Conservation (phyloP, 2,113 vertebrate genomes). For the Ploceus nigricollis region DNA sequence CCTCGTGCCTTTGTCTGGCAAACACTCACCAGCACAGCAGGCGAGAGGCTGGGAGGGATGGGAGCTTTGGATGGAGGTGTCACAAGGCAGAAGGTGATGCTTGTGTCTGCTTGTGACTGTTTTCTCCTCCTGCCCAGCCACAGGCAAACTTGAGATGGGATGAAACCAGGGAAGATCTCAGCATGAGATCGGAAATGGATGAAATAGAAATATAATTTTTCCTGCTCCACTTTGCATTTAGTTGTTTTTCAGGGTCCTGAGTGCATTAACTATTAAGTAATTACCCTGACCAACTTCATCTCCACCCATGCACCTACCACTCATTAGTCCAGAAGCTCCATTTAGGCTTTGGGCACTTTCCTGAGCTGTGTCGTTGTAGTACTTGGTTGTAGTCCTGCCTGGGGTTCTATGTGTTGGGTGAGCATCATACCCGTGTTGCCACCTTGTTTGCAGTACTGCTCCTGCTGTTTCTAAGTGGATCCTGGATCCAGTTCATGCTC, state of each 20-base stretch:
- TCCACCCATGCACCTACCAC: not conserved
- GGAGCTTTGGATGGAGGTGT: not conserved
- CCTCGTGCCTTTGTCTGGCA: not conserved
- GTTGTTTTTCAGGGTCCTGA: not conserved
- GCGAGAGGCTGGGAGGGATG: not conserved
- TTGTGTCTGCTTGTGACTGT: not conserved
- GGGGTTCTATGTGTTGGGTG: not conserved
- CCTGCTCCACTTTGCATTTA: not conserved
- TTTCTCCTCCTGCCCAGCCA: not conserved
- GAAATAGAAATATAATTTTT: not conserved
- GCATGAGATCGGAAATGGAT: not conserved
- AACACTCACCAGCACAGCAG: not conserved
- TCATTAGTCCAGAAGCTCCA: not conserved
- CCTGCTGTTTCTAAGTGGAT: not conserved
- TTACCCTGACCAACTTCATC: not conserved
- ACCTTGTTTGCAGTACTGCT: not conserved
- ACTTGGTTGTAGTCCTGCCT: not conserved
- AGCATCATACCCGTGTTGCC: not conserved
- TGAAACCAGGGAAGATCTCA: not conserved
- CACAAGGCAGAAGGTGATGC: rapidly evolving
- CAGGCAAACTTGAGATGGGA: not conserved
- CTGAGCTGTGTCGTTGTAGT: not conserved
- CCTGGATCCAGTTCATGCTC: not conserved
- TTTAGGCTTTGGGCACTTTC: not conserved
- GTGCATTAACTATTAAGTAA: not conserved